phyloP scores from a whole-genome alignment of 2,888 invertebrate species.

The Dugesia japonica region DNA sequence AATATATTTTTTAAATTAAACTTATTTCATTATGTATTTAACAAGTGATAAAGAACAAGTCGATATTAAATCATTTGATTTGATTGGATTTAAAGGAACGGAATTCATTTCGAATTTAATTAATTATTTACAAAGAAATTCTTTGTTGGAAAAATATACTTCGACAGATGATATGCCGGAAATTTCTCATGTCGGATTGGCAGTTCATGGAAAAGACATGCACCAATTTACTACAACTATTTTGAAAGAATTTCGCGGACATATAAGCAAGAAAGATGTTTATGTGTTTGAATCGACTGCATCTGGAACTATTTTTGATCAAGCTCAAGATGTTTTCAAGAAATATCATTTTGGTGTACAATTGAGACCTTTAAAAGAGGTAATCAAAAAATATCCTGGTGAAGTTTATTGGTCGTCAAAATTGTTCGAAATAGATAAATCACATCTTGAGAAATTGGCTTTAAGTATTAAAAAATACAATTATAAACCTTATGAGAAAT shows the following conservation, averaged over 20 bases:
- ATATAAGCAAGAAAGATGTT: background rate
- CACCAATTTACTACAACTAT: background rate
- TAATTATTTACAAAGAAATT: background rate
- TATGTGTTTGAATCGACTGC: background rate
- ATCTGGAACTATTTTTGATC: background rate
- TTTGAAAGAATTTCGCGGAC: background rate
- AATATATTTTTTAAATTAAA: too few species aligned
- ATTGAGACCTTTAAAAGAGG: background rate
- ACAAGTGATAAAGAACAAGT: background rate
- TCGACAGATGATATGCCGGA: background rate
- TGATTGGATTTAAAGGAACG: background rate
- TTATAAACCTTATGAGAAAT: background rate
- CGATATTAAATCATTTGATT: background rate
- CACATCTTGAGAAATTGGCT: background rate
- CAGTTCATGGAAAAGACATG: background rate
- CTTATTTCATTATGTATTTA: too few species aligned
- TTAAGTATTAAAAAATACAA: background rate
- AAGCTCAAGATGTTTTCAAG: background rate
- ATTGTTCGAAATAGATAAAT: background rate
- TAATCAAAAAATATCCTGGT: background rate
- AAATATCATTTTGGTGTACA: background rate
- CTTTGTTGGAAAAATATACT: background rate
- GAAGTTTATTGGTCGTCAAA: background rate
- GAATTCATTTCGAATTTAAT: background rate
- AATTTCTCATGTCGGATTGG: conserved; percentile 1